These are phyloP conservation scores for Sarcophilus harrisii DNA, from an alignment of 2,797 vertebrate genomes.

Conservation along the genomic window DNA sequence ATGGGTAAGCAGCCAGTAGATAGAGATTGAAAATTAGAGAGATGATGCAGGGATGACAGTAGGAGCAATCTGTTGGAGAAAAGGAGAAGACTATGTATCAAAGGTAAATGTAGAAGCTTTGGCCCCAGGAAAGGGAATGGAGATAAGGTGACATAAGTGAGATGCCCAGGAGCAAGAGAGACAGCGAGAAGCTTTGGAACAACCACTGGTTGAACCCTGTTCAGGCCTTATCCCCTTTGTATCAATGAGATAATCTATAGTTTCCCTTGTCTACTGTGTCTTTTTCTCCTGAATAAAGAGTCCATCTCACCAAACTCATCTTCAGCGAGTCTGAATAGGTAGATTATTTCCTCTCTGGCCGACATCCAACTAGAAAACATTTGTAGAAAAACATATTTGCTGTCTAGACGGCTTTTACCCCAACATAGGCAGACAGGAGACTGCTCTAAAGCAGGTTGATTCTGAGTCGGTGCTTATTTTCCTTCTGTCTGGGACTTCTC, in stretches of 20 bases:
- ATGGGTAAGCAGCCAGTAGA: background rate
- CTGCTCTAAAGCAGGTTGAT: background rate
- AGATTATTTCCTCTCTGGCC: background rate
- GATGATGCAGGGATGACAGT: background rate
- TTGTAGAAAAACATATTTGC: background rate
- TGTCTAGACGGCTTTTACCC: background rate
- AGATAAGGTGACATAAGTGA: background rate
- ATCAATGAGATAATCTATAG: background rate
- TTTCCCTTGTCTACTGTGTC: background rate
- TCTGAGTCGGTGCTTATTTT: background rate
- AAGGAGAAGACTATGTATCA: background rate
- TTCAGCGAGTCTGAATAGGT: background rate
- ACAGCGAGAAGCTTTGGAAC: background rate
- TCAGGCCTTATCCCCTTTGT: background rate
- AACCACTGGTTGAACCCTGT: background rate
- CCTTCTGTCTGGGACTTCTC: background rate
- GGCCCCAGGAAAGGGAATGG: background rate
- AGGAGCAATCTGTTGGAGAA: background rate
- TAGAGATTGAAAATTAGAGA: background rate
- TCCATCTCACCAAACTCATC: background rate
- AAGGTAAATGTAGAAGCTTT: background rate
- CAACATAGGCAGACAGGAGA: background rate
- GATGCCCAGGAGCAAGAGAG: background rate
- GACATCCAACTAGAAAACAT: background rate
- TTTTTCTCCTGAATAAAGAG: background rate